Percentiles rank a stretch among this genome's conserved stretches.
These are phyloP conservation scores for Macrobrachium nipponense DNA, from an alignment of 1,140 invertebrate genomes.

Conservation along the genomic window DNA sequence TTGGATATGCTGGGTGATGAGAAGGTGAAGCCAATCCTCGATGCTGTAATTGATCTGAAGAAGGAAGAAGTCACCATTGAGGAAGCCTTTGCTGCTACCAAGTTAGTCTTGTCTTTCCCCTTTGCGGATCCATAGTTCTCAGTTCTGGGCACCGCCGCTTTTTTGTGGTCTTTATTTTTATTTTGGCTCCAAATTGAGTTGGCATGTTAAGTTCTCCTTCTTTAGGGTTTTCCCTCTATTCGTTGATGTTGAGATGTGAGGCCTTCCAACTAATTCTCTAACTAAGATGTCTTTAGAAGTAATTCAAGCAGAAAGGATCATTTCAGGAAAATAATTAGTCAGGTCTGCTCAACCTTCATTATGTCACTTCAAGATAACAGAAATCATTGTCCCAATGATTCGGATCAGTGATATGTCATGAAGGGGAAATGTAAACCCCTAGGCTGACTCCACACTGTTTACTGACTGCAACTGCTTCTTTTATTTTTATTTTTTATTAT, in stretches of 20 bases:
- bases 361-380: no score
- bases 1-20: conserved; percentile 5
- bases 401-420: no score
- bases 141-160: not conserved
- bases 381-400: no score
- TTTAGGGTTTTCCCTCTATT: no score
- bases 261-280: no score
- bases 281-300: no score
- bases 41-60: conserved; percentile 49
- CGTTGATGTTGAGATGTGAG: no score
- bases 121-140: not conserved
- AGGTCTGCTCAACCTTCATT: no score
- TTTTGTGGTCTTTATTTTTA: not conserved
- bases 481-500: conserved; percentile 1
- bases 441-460: conserved; percentile 6
- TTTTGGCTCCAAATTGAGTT: not conserved
- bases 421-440: no score
- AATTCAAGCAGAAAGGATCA: no score
- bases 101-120: conserved; percentile 10
- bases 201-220: no score
- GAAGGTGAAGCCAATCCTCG: conserved; percentile 53
- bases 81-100: conserved; percentile 39
- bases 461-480: conserved; percentile 17
- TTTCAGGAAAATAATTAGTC: no score
- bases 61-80: conserved; percentile 45